Evolutionary conservation across 1,140 invertebrate species (phyloP).

Genomic region (Drosophila ogumai): DNA sequence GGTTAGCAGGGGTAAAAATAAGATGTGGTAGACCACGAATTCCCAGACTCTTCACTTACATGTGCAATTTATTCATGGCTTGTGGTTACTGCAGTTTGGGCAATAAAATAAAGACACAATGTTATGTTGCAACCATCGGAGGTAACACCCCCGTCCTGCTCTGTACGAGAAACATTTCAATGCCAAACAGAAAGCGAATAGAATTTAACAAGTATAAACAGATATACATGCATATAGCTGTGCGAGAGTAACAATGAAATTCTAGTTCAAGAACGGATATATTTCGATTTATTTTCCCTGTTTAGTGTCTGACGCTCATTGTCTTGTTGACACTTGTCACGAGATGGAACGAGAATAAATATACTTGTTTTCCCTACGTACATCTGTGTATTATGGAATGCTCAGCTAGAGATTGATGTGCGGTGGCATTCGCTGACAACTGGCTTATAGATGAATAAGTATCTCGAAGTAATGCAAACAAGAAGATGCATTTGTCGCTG

Average conservation of each 20-base stretch:
- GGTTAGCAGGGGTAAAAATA: slow-evolving; percentile 18
- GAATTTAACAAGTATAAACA: slow-evolving; percentile 28
- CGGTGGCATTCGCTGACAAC: slow-evolving; percentile 56
- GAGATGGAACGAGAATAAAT: slow-evolving; percentile 61
- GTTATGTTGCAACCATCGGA: slow-evolving; percentile 34
- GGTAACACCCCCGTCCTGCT: background rate
- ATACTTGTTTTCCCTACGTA: slow-evolving; percentile 36
- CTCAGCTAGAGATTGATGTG: slow-evolving; percentile 64
- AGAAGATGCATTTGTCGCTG: slow-evolving; percentile 29
- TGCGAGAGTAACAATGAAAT: slow-evolving; percentile 36
- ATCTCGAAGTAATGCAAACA: slow-evolving; percentile 29
- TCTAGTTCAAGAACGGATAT: slow-evolving; percentile 38
- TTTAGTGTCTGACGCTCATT: slow-evolving; percentile 41
- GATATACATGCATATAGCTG: background rate
- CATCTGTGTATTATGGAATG: slow-evolving; percentile 50
- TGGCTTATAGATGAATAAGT: slow-evolving; percentile 36
- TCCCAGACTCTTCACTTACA: slow-evolving; percentile 42
- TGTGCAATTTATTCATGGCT: slow-evolving; percentile 48
- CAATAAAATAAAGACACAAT: slow-evolving; percentile 45
- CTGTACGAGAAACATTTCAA: slow-evolving; percentile 32
- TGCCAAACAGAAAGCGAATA: slow-evolving; percentile 47
- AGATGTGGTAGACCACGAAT: slow-evolving; percentile 20
- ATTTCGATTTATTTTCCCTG: slow-evolving; percentile 42
- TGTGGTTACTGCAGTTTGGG: slow-evolving; percentile 40
- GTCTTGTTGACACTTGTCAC: slow-evolving; percentile 61